Conservation (phyloP, 2,888 invertebrate genomes). For the Pandemis corylana region DNA sequence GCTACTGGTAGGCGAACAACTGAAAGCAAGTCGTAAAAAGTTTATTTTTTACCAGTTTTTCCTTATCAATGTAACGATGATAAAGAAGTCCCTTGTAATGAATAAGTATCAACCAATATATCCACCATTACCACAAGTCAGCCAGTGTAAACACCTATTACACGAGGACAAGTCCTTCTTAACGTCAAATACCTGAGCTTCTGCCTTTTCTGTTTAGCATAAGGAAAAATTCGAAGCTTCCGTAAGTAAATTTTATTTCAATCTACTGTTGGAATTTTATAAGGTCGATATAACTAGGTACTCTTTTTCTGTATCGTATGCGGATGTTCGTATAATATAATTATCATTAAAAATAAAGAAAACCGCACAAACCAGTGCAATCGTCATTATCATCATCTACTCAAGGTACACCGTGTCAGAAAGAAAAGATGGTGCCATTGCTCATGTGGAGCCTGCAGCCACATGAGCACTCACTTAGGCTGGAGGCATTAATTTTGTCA, state of each 20-base stretch:
- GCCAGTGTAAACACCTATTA: no score
- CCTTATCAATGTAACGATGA: constrained; percentile 58
- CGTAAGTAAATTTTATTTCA: no score
- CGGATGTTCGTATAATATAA: no score
- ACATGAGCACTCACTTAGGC: constrained; percentile 68
- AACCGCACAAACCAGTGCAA: background rate
- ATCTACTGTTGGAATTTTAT: no score
- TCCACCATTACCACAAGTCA: no score
- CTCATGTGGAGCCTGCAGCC: constrained; percentile 47
- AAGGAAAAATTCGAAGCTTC: no score
- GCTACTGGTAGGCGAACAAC: constrained; percentile 58
- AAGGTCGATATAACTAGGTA: no score
- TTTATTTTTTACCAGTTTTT: constrained; percentile 59
- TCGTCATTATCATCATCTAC: constrained; percentile 4
- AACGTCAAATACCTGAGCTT: no score
- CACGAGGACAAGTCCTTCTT: no score
- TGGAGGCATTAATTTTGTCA: constrained; percentile 71
- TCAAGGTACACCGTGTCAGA: constrained; percentile 1
- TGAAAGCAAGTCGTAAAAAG: constrained; percentile 67
- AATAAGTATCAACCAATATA: no score
- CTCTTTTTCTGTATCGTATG: no score
- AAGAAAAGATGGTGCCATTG: constrained; percentile 26
- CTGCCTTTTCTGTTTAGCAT: no score
- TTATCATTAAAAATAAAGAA: background rate
- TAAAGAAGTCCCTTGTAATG: constrained; percentile 15